phyloP scores from a whole-genome alignment of 2,797 vertebrate species.

The Coendou prehensilis region DNA sequence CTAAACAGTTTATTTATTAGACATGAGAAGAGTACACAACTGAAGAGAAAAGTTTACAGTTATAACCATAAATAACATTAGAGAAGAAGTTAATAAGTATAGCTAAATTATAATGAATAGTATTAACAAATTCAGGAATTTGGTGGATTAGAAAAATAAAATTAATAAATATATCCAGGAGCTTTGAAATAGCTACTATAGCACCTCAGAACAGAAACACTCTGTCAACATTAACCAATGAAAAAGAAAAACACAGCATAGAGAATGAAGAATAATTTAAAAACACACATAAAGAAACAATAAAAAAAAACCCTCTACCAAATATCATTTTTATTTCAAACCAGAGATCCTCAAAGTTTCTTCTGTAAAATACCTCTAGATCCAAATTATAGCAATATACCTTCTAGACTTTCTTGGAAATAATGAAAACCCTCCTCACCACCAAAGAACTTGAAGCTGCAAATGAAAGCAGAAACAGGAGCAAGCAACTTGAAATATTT shows the following conservation, averaged over 20 bases:
- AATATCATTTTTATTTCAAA: slow-evolving; percentile 1
- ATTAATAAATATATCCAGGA: slow-evolving; percentile 16
- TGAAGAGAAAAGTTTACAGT: neutral
- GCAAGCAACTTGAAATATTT: neutral
- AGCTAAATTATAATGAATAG: neutral
- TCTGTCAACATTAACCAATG: neutral
- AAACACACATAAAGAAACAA: neutral
- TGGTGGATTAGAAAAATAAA: neutral
- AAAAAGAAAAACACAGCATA: neutral
- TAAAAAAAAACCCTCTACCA: neutral
- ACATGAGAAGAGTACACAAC: neutral
- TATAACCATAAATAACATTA: neutral
- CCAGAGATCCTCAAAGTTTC: neutral
- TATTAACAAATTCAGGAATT: neutral
- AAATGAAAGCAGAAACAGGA: neutral
- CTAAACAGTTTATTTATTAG: slow-evolving; percentile 30
- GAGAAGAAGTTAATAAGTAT: neutral
- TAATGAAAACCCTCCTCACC: neutral
- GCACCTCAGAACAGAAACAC: neutral
- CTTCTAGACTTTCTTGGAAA: neutral
- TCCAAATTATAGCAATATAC: neutral
- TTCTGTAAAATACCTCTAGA: neutral
- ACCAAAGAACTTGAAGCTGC: neutral
- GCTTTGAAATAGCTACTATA: neutral
- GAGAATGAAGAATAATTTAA: slow-evolving; percentile 15